Conservation (phyloP, 2,113 vertebrate genomes). For the Scatophagus argus region DNA sequence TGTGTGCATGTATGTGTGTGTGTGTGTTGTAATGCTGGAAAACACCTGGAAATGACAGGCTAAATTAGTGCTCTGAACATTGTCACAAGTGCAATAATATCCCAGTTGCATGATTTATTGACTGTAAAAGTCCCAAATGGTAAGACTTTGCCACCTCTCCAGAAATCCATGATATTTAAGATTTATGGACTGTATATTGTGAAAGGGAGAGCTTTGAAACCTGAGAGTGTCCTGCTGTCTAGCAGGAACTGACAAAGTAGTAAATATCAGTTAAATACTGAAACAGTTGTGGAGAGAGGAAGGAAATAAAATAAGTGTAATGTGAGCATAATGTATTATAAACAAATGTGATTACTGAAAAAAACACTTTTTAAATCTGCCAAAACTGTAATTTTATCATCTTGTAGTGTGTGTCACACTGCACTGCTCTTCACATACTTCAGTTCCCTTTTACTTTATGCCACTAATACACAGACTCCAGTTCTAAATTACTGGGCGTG, state of each 20-base stretch:
- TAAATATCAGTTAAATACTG: background rate
- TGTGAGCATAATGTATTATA: background rate
- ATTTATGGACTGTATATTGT: constrained; percentile 62
- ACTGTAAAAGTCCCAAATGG: constrained; percentile 44
- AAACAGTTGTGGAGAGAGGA: background rate
- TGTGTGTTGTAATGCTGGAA: constrained; percentile 32
- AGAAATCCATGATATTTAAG: constrained; percentile 40
- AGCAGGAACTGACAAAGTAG: constrained; percentile 5
- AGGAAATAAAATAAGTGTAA: constrained; percentile 17
- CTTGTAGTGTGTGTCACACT: background rate
- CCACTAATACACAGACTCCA: constrained; percentile 47
- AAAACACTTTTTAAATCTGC: background rate
- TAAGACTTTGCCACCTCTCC: constrained; percentile 33
- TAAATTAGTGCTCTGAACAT: constrained; percentile 36
- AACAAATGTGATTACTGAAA: background rate
- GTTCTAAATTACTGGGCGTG: constrained; percentile 65
- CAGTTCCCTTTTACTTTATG: constrained; percentile 9
- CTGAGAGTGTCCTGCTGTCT: constrained; percentile 40
- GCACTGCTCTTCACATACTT: background rate
- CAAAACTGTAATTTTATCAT: background rate
- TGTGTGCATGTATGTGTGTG: background rate
- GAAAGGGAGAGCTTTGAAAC: constrained; percentile 52
- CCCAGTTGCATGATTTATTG: constrained; percentile 45
- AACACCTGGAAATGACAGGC: constrained; percentile 69
- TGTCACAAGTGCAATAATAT: constrained; percentile 36